These are phyloP conservation scores for Chrysolophus pictus DNA, from an alignment of 2,797 vertebrate species.

Conservation along the genomic window DNA sequence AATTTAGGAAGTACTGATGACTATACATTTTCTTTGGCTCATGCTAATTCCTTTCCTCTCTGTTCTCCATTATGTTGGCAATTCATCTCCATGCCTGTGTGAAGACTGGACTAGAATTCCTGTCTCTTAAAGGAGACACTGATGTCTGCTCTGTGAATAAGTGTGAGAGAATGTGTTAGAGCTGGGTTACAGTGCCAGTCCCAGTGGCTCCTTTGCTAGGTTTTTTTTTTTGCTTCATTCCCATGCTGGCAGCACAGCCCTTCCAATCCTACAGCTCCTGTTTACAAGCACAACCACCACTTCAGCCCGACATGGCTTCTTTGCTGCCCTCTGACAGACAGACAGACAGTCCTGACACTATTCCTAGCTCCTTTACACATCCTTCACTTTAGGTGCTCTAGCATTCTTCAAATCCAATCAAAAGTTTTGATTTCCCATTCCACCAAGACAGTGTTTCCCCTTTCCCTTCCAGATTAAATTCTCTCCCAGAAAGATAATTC, in stretches of 20 bases:
- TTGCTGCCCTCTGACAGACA: constrained; percentile 41
- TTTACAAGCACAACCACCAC: not conserved
- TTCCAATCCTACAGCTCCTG: not conserved
- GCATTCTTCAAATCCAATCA: constrained; percentile 71
- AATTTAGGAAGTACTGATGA: constrained; percentile 56
- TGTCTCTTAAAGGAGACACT: constrained; percentile 7
- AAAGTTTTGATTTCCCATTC: constrained; percentile 78
- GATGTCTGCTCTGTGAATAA: constrained; percentile 6
- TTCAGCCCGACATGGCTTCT: not conserved
- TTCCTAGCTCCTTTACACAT: constrained; percentile 65
- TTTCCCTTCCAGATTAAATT: constrained; percentile 57
- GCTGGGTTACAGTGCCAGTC: not conserved
- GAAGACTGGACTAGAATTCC: constrained; percentile 15
- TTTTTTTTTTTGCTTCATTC: not conserved
- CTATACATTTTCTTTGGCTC: constrained; percentile 1
- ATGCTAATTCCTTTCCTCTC: constrained; percentile 28
- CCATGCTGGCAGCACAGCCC: not conserved
- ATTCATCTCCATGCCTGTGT: constrained; percentile 5
- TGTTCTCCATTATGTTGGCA: not conserved
- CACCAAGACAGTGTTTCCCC: constrained; percentile 74
- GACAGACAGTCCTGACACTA: constrained; percentile 45
- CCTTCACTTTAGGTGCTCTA: constrained; percentile 68
- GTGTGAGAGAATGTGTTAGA: not conserved
- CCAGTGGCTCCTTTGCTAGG: constrained; percentile 9
- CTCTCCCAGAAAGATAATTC: constrained; percentile 51